A percentile compares a stretch with the other conserved stretches of the same genome.
phyloP scores from a whole-genome alignment of 2,888 invertebrate species.

The Lepidocyrtinus sp. region DNA sequence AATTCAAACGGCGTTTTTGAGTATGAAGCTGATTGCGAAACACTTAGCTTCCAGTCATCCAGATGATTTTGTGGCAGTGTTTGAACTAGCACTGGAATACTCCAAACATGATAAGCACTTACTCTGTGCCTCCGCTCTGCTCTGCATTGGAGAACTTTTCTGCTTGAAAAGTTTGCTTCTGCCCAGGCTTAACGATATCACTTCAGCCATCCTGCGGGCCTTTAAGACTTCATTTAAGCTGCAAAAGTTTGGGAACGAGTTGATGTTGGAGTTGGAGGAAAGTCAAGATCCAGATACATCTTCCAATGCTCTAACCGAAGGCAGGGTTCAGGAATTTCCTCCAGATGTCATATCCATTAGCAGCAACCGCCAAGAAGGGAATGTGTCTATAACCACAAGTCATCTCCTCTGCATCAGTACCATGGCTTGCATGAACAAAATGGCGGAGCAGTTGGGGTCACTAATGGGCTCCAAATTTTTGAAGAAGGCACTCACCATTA shows the following conservation, averaged over 20 bases:
- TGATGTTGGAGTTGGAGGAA: slow-evolving; percentile 19
- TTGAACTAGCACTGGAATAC: slow-evolving; percentile 56
- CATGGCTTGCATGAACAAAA: slow-evolving; percentile 66
- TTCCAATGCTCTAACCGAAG: not conserved
- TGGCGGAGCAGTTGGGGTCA: slow-evolving; percentile 66
- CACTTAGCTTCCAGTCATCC: slow-evolving; percentile 80
- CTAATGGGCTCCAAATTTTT: slow-evolving; percentile 68
- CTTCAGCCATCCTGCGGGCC: slow-evolving; percentile 61
- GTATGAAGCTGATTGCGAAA: slow-evolving; percentile 86
- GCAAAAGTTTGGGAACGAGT: slow-evolving; percentile 22
- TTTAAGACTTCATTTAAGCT: slow-evolving; percentile 62
- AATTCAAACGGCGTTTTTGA: slow-evolving; percentile 87
- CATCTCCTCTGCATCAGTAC: slow-evolving; percentile 67
- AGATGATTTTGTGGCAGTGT: slow-evolving; percentile 79
- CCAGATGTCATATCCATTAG: not conserved
- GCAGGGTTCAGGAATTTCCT: not conserved
- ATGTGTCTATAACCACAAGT: slow-evolving; percentile 52
- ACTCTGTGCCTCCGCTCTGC: slow-evolving; percentile 69
- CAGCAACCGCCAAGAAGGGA: slow-evolving; percentile 24
- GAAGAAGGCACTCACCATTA: slow-evolving; percentile 59
- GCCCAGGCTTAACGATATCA: slow-evolving; percentile 63
- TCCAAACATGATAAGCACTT: slow-evolving; percentile 58
- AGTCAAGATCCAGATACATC: not conserved
- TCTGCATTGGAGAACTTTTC: slow-evolving; percentile 73
- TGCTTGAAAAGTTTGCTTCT: slow-evolving; percentile 65